A percentile compares a stretch with the other conserved stretches of the same genome.
Evolutionary conservation across 2,113 vertebrate species (phyloP).

Genomic region (Peromyscus californicus): DNA sequence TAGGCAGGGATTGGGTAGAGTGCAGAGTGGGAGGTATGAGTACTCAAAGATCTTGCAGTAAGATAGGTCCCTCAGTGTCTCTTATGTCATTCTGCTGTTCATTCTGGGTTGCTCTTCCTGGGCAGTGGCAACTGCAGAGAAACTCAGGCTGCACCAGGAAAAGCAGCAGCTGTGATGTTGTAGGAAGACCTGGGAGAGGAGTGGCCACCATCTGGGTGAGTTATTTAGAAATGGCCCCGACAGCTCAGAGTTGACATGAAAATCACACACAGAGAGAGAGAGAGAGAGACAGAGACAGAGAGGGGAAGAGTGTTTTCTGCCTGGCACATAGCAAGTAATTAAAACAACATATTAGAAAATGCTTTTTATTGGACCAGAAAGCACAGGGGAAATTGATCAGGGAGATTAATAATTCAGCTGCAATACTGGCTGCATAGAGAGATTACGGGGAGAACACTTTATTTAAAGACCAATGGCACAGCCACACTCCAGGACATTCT

Average conservation of each 20-base stretch:
- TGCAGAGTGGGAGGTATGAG: too few relatives aligned
- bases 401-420: neutral
- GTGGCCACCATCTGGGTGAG: too few relatives aligned
- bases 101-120: neutral
- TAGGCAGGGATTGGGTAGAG: neutral
- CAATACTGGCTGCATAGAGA: neutral
- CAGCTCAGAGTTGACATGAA: too few relatives aligned
- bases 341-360: neutral
- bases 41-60: neutral
- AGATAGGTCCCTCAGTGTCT: fast-evolving
- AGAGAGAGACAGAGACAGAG: fast-evolving
- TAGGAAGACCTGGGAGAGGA: neutral
- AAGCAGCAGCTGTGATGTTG: neutral
- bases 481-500: neutral
- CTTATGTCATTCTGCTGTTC: neutral
- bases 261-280: neutral
- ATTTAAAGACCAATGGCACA: neutral
- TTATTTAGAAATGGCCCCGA: neutral
- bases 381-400: neutral
- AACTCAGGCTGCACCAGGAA: neutral
- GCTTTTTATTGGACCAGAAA: neutral
- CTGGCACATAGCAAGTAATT: neutral
- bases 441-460: neutral
- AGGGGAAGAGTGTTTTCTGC: fast-evolving
- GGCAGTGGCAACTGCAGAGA: neutral